phyloP scores from a whole-genome alignment of 2,797 vertebrate species.

The Enteromius radiatus region DNA sequence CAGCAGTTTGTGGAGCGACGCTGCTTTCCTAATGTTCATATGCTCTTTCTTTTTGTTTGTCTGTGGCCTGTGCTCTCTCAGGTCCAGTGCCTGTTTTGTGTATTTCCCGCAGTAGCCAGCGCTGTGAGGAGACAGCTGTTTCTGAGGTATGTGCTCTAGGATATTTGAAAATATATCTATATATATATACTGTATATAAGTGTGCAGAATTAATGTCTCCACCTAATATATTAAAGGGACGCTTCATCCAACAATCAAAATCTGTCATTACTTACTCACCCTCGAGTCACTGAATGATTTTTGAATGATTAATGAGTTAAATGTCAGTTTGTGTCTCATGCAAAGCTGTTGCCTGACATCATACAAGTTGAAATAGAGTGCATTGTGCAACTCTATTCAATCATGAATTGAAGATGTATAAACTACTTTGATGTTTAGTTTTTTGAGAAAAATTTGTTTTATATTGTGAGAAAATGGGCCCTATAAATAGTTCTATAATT shows the following conservation, averaged over 20 bases:
- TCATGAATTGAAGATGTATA: neutral
- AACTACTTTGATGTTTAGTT: neutral
- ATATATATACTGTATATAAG: too few relatives aligned
- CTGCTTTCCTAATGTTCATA: conserved; percentile 11
- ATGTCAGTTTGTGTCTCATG: neutral
- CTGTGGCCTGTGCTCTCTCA: conserved; percentile 28
- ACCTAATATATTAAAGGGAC: neutral
- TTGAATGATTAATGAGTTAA: neutral
- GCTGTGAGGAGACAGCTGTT: neutral
- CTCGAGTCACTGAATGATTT: neutral
- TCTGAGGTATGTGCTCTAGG: conserved; percentile 14
- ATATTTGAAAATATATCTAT: neutral
- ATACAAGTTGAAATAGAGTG: neutral
- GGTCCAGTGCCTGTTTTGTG: conserved; percentile 32
- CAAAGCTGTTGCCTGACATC: neutral
- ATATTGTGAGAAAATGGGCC: too few relatives aligned
- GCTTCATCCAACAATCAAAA: neutral
- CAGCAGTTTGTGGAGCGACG: neutral
- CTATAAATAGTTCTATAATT: too few relatives aligned
- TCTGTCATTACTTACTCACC: conserved; percentile 2
- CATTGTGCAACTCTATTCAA: neutral
- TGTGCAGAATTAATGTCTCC: neutral
- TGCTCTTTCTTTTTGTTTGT: neutral
- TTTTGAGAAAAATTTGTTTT: neutral
- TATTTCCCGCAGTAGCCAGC: neutral